Evolutionary conservation across 2,888 invertebrate genomes (phyloP), one percentile per base, ranked within the genome.

Genomic region (Eurytoma adleriae): DNA sequence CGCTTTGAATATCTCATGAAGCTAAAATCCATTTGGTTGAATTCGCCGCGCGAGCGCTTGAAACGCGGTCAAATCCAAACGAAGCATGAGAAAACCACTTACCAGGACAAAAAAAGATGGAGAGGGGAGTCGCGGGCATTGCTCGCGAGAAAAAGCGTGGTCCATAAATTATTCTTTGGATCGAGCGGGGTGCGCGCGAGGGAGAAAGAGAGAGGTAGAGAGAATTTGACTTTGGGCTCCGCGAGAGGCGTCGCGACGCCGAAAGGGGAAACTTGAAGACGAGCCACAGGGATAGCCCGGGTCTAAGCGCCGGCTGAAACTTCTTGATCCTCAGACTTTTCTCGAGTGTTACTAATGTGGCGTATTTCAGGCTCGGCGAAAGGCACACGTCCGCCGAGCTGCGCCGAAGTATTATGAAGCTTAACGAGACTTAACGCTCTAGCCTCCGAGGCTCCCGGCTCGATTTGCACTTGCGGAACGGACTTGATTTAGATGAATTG

Each of bases 291-390:
- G 57, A 70, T 64, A 24, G 66, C 16, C 18, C 18, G 40, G 50
- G 80, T 56, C 56, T 80, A 76, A 80, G 70, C 67, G 71, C 54
- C 61, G 50, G 30, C 56, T 62, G 80, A 85, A 85, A 85, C 83
- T 85, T 84, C 80, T 66, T 84, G 83, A 85, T 85, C 84, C 83
- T 82, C 62, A 82, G 84, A 85, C 84, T 85, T 84, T 84, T 84
- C 84, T 84, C 84, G 76, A 85, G 83, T 84, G 83, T 84, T 84
- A 83, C 84, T 85, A 83, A 84, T 84, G 84, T 84, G 79, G 81
- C 78, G 81, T 81, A 84, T 84, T 83, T 79, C 68, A 80, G 74
- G 52, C 20, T 18, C 14, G 59, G n/a, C 13, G 20, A 52, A 16
- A 27, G 40, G 68, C 57, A 69, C 75, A 66, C 73, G 75, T 73